Percentiles rank a stretch among this genome's conserved stretches.
Conservation (phyloP, 2,888 invertebrate species). For the Drosophila neotestacea region DNA sequence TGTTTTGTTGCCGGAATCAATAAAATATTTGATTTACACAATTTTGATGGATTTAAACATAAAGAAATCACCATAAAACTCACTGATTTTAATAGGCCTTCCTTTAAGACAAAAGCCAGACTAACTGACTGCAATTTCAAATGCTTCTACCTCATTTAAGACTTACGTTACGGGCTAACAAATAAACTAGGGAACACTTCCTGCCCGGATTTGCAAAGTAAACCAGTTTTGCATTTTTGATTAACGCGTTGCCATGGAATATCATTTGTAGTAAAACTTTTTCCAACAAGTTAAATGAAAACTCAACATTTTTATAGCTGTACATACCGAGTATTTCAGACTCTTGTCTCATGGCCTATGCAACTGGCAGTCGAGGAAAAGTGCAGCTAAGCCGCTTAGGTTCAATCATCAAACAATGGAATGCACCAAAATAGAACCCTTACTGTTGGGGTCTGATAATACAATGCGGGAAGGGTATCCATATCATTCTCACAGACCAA, state of each 20-base stretch:
- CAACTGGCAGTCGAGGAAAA: conserved; percentile 10
- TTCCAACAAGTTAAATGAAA: neutral
- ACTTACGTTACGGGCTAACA: neutral
- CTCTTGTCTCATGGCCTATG: neutral
- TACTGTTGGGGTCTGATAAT: conserved; percentile 2
- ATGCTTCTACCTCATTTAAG: neutral
- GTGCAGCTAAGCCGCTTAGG: conserved; percentile 62
- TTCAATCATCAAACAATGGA: conserved; percentile 60
- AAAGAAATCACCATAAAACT: neutral
- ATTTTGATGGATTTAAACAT: too few relatives aligned
- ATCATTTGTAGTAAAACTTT: neutral
- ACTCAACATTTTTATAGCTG: neutral
- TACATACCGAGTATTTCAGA: neutral
- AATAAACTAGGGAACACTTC: neutral
- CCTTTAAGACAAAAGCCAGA: neutral
- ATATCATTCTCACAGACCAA: conserved; percentile 3
- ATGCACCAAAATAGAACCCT: conserved; percentile 10
- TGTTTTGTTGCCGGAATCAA: too few relatives aligned
- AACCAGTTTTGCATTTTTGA: conserved; percentile 10
- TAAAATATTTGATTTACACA: too few relatives aligned
- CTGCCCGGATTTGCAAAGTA: neutral
- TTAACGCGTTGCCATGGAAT: conserved; percentile 5
- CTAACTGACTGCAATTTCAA: neutral
- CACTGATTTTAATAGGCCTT: neutral
- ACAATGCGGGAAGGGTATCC: neutral